A percentile compares a stretch with the other conserved stretches of the same genome.
Conservation (phyloP, 2,113 vertebrate species). For the Xenotilapia caudafasciata region DNA sequence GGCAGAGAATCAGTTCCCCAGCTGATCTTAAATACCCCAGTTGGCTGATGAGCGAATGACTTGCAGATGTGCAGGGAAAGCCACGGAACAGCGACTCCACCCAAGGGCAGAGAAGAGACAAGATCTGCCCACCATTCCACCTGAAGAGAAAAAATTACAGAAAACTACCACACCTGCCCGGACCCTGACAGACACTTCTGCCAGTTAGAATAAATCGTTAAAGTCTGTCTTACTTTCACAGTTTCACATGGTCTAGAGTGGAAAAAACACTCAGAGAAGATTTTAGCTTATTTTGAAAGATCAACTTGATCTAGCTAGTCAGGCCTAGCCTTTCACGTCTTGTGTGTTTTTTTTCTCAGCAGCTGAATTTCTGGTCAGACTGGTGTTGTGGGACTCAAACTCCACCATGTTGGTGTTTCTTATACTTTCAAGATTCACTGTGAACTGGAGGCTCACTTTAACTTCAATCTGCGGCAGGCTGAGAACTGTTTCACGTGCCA, state of each 20-base stretch:
- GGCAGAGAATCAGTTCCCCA: background rate
- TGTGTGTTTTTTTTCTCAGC: background rate
- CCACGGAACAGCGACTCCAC: background rate
- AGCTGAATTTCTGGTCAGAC: background rate
- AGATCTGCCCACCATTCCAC: background rate
- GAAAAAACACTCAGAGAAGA: background rate
- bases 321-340: background rate
- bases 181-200: background rate
- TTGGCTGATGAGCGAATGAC: too few species aligned
- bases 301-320: background rate
- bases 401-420: background rate
- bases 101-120: background rate
- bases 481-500: background rate
- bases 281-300: background rate
- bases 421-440: fast-evolving
- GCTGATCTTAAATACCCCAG: background rate
- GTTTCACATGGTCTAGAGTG: background rate
- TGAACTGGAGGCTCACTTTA: background rate
- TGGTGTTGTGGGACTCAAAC: background rate
- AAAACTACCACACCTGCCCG: background rate
- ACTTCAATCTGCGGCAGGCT: background rate
- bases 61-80: too few species aligned
- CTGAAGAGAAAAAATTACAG: background rate
- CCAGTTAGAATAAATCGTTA: background rate
- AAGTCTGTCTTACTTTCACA: background rate